Percentiles rank a stretch among this genome's conserved stretches.
Evolutionary conservation across 2,888 invertebrate genomes (phyloP).

Genomic region (Stomorhina lunata): DNA sequence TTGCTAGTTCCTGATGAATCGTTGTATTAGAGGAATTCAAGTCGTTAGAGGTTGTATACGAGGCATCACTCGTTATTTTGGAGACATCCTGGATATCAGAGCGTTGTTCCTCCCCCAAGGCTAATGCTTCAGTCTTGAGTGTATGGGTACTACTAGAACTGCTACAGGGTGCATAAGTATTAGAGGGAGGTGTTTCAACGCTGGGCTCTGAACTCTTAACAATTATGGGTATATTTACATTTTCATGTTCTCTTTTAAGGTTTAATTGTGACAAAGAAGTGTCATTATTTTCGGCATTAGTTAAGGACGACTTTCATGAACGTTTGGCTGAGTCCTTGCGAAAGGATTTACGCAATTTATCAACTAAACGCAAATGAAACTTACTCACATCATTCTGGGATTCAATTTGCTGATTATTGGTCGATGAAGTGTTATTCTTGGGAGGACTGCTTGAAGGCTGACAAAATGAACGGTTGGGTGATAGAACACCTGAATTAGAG

Average conservation of each 20-base stretch:
- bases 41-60: slow-evolving; percentile 36
- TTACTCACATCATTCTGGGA: slow-evolving; percentile 85
- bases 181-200: slow-evolving; percentile 2
- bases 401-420: slow-evolving; percentile 72
- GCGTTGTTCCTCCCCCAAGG: slow-evolving; percentile 9
- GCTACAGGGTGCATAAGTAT: background rate
- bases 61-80: slow-evolving; percentile 35
- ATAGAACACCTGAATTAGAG: slow-evolving; percentile 82
- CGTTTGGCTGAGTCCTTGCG: slow-evolving; percentile 80
- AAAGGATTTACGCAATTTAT: slow-evolving; percentile 86
- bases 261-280: slow-evolving; percentile 48
- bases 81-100: slow-evolving; percentile 35
- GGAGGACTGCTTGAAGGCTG: slow-evolving; percentile 78
- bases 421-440: slow-evolving; percentile 68
- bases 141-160: slow-evolving; percentile 38
- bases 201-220: slow-evolving; percentile 39
- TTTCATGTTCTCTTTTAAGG: slow-evolving; percentile 65
- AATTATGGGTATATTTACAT: slow-evolving; percentile 63
- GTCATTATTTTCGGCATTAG: slow-evolving; percentile 65
- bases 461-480: slow-evolving; percentile 83
- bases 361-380: slow-evolving; percentile 86
- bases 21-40: slow-evolving; percentile 26
- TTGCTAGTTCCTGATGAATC: too few species aligned
- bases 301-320: slow-evolving; percentile 73
- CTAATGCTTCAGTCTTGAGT: slow-evolving; percentile 43